Evolutionary conservation across 2,113 vertebrate species (phyloP).

Genomic region (Clarias macrocephalus): DNA sequence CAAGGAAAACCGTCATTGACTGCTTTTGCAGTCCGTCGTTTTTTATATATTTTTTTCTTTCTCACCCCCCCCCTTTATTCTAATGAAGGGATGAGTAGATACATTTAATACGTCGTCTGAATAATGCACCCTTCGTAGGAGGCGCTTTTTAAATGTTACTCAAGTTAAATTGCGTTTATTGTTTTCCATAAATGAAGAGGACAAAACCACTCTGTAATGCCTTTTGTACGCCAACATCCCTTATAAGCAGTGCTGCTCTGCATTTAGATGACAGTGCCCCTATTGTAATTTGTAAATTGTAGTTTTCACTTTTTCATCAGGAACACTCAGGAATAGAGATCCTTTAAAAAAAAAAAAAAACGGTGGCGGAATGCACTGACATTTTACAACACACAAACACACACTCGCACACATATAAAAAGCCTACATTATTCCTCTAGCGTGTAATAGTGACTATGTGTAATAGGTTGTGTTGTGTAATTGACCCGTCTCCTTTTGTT

Average conservation of each 20-base stretch:
- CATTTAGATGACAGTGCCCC: slow-evolving; percentile 39
- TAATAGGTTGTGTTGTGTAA: not conserved
- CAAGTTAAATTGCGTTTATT: slow-evolving; percentile 84
- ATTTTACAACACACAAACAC: not conserved
- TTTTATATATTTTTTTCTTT: slow-evolving; percentile 71
- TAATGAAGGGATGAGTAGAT: slow-evolving; percentile 95
- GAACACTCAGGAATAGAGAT: not conserved
- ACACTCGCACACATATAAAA: no score
- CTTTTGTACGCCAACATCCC: slow-evolving; percentile 61
- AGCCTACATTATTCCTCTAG: not conserved
- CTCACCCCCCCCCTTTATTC: slow-evolving; percentile 43
- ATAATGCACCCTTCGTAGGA: slow-evolving; percentile 82
- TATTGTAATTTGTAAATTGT: slow-evolving; percentile 46
- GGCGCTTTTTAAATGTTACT: slow-evolving; percentile 81
- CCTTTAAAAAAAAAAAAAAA: not conserved
- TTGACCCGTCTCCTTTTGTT: slow-evolving; percentile 30
- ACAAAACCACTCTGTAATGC: slow-evolving; percentile 67
- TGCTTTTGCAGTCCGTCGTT: slow-evolving; percentile 87
- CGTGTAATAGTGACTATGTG: not conserved
- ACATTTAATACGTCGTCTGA: slow-evolving; percentile 85
- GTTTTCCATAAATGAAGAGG: slow-evolving; percentile 83
- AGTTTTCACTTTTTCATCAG: slow-evolving; percentile 33
- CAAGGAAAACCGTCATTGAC: slow-evolving; percentile 90
- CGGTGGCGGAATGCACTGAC: no score
- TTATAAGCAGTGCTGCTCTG: slow-evolving; percentile 57